Conservation (phyloP, 37 sponge, comb jelly and placozoan genomes). For the Hexactinellida sp. region DNA sequence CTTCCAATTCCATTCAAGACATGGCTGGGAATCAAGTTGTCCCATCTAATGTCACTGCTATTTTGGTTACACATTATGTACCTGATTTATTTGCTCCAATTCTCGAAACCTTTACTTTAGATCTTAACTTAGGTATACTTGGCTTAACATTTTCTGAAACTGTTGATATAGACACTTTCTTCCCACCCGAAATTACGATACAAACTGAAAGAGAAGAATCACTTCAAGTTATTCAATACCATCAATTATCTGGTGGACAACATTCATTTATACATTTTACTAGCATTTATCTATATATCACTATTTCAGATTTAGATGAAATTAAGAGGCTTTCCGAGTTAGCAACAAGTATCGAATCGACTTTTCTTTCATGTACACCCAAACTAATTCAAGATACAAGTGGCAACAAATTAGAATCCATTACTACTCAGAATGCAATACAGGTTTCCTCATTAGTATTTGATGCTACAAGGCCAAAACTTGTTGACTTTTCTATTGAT, state of each 20-base stretch:
- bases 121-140: constrained; percentile 44
- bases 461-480: constrained; percentile 36
- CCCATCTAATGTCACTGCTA: neutral
- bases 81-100: constrained; percentile 37
- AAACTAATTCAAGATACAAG: constrained; percentile 56
- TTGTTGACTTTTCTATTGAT: constrained; percentile 36
- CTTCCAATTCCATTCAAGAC: constrained; percentile 37
- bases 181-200: constrained; percentile 28
- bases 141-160: constrained; percentile 63
- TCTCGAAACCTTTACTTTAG: constrained; percentile 37
- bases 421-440: constrained; percentile 17
- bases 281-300: constrained; percentile 27
- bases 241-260: constrained; percentile 52
- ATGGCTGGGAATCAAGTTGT: constrained; percentile 34
- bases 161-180: constrained; percentile 44
- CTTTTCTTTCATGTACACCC: constrained; percentile 22
- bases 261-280: constrained; percentile 35
- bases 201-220: constrained; percentile 16
- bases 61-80: neutral
- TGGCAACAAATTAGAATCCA: constrained; percentile 28
- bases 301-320: constrained; percentile 44
- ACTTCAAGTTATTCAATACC: neutral
- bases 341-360: constrained; percentile 24
- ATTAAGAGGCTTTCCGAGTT: constrained; percentile 45
- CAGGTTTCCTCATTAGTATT: constrained; percentile 17